Base-by-base conservation (phyloP, 2,797 vertebrate species). In the Oceanodroma leucorhoa region DNA sequence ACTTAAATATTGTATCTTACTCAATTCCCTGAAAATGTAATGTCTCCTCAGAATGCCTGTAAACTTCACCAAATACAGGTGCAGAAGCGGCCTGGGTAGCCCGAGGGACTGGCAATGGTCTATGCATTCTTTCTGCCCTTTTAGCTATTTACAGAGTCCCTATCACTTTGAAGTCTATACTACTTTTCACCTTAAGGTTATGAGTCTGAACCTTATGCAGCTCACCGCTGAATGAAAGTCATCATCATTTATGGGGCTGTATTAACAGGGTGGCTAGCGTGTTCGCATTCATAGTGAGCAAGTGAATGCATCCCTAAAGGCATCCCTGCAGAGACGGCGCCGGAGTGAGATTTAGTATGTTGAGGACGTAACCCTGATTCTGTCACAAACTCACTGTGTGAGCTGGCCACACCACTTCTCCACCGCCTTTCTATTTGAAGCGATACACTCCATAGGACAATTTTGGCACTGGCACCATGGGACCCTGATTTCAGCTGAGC, bases 91-190 rank as follows among this genome's bases (percentile, higher is more conserved):
- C 46, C 38, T 13, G 23, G 71, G 66, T 58, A 76, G 89, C 87
- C 80, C 0, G 18, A 83, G 87, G 85, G 76, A 55, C 12, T 72
- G 43, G 40, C 15, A 22, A 70, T 8, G 36, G 65, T 3, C 87
- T 55, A 50, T 48, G 78, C 92, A 90, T 89, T 92, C 94, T 72
- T 93, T 83, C 75, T 62, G 78, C 62, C 40, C 79, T 80, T 77
- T 40, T n/a, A 82, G 88, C 84, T 84, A 66, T 90, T 65, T 57
- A 58, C 27, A 60, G 58, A 94, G 69, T 90, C 93, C 77, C 93
- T 95, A 93, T 84, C 94, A 8, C 91, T 91, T 93, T 94, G 91
- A 93, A 93, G 85, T 41, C 72, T 50, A 0, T 46, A 12, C 23
- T 26, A 13, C 58, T 71, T 89, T 87, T 72, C 77, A 76, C 85